phyloP scores from a whole-genome alignment of 2,797 vertebrate species.

The Nasua narica region DNA sequence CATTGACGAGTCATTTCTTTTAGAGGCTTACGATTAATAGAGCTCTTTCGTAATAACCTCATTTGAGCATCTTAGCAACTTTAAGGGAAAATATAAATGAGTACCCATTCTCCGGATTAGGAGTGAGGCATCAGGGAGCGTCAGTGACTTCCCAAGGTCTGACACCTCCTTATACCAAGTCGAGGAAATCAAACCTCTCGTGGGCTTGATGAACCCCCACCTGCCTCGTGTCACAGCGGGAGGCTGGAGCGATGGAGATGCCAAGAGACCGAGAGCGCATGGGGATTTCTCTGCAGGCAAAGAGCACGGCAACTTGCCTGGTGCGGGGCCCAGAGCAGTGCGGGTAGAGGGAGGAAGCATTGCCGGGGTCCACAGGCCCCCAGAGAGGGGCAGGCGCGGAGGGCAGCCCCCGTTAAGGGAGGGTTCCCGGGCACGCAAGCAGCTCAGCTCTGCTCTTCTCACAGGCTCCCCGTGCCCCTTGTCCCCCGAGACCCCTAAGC shows the following conservation, averaged over 20 bases:
- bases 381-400: not conserved
- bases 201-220: not conserved
- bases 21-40: not conserved
- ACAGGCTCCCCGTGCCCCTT: not conserved
- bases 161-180: not conserved
- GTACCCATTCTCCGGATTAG: not conserved
- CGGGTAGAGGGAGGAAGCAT: too few relatives aligned
- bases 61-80: not conserved
- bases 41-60: not conserved
- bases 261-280: not conserved
- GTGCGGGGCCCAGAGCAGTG: not conserved
- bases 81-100: not conserved
- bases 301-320: not conserved
- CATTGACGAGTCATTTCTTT: not conserved
- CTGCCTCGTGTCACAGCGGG: not conserved
- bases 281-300: not conserved
- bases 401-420: not conserved
- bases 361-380: not conserved
- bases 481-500: too few relatives aligned
- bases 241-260: not conserved
- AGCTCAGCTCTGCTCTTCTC: not conserved
- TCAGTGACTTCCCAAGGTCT: not conserved
- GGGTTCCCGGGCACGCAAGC: too few relatives aligned
- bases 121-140: not conserved
- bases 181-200: not conserved